A percentile compares a stretch with the other conserved stretches of the same genome.
phyloP scores from a whole-genome alignment of 2,113 vertebrate genomes.

The Todiramphus saurophagus region DNA sequence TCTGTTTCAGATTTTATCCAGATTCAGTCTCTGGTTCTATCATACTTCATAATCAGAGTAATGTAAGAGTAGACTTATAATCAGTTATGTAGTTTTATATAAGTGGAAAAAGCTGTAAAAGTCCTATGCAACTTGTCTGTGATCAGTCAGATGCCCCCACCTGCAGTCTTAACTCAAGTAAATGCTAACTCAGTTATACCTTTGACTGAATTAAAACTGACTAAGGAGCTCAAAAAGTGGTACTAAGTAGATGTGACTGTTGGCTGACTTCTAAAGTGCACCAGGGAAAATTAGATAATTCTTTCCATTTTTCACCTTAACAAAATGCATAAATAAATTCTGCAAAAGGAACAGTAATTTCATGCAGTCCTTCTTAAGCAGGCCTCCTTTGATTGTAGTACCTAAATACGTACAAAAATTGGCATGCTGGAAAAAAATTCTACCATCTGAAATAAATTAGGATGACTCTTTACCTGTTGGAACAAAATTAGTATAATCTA shows the following conservation, averaged over 20 bases:
- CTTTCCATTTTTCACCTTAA: not conserved
- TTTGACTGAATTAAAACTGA: conserved; percentile 14
- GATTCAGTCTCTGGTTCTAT: not conserved
- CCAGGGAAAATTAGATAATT: not conserved
- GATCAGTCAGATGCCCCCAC: not conserved
- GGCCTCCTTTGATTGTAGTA: not conserved
- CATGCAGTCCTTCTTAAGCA: not conserved
- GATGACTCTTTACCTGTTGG: not conserved
- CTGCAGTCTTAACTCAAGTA: not conserved
- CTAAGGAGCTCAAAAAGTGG: not conserved
- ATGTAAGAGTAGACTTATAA: not conserved
- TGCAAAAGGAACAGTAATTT: not conserved
- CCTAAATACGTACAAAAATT: not conserved
- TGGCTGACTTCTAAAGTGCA: not conserved
- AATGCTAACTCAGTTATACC: not conserved
- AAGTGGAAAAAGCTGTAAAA: not conserved
- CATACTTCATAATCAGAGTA: not conserved
- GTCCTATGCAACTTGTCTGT: not conserved
- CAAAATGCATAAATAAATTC: not conserved
- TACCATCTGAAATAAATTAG: not conserved
- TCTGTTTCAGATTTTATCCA: not conserved
- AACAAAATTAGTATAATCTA: not conserved
- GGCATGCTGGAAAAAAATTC: not conserved
- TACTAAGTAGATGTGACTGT: not conserved
- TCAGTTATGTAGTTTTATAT: not conserved